These are phyloP conservation scores for Acanthurus leucopareius DNA, from an alignment of 2,797 vertebrate genomes.

Conservation along the genomic window DNA sequence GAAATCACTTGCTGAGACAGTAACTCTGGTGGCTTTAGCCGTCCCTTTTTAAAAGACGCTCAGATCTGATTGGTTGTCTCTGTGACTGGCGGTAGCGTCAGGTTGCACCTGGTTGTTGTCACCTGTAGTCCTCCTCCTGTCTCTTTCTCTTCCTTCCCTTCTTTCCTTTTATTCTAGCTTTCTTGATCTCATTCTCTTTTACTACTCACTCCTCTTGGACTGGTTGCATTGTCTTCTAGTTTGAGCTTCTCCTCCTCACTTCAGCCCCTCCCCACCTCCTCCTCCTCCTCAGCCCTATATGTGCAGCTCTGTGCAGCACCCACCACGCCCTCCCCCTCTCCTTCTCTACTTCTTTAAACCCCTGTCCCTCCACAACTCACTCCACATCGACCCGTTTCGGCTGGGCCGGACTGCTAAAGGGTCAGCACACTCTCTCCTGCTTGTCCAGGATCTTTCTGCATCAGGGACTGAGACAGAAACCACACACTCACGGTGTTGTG, in stretches of 20 bases:
- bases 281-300: slow-evolving; percentile 64
- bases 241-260: slow-evolving; percentile 86
- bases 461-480: slow-evolving; percentile 84
- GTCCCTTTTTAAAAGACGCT: slow-evolving; percentile 19
- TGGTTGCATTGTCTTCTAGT: slow-evolving; percentile 90
- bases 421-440: slow-evolving; percentile 83
- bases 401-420: slow-evolving; percentile 79
- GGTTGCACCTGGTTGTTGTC: slow-evolving; percentile 89
- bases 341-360: slow-evolving; percentile 42
- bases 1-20: slow-evolving; percentile 3
- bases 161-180: slow-evolving; percentile 22
- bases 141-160: slow-evolving; percentile 45
- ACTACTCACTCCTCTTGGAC: slow-evolving; percentile 84
- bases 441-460: slow-evolving; percentile 87
- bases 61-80: slow-evolving; percentile 68
- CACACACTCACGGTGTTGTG: slow-evolving; percentile 81
- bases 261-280: slow-evolving; percentile 76
- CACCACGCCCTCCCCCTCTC: slow-evolving; percentile 3
- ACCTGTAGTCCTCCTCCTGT: slow-evolving; percentile 71
- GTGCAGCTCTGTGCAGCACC: slow-evolving; percentile 72
- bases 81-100: slow-evolving; percentile 79
- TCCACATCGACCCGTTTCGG: slow-evolving; percentile 77
- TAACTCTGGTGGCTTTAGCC: slow-evolving; percentile 38
- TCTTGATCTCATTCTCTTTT: slow-evolving; percentile 64
- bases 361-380: slow-evolving; percentile 74